Evolutionary conservation across 2,888 invertebrate species (phyloP).

Genomic region (Meta bourneti): DNA sequence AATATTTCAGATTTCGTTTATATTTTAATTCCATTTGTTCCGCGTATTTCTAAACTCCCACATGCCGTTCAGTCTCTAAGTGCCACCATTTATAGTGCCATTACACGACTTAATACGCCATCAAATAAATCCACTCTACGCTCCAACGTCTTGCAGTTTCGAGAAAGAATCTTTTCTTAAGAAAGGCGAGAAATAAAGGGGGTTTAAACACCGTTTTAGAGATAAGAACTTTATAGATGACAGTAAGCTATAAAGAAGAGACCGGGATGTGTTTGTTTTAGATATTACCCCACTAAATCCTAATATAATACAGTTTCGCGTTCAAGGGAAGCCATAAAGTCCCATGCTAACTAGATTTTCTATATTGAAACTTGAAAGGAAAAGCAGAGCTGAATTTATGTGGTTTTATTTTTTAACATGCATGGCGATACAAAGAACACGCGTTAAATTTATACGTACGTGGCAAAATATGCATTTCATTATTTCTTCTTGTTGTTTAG

Average conservation of each 20-base stretch:
- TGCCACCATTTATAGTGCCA: not conserved
- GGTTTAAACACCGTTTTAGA: not conserved
- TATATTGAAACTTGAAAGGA: not conserved
- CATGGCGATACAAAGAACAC: no score
- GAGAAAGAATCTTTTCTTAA: not conserved
- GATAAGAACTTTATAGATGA: constrained; percentile 43
- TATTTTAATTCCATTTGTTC: no score
- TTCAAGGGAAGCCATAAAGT: not conserved
- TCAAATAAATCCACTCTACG: not conserved
- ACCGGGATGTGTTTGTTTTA: constrained; percentile 3
- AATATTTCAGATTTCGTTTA: no score
- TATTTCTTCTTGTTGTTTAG: no score
- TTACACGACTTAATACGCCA: not conserved
- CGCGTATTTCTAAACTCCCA: no score
- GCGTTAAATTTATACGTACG: no score
- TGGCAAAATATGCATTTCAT: no score
- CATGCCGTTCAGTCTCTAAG: no score
- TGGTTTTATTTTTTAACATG: not conserved
- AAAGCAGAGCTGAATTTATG: not conserved
- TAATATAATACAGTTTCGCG: not conserved
- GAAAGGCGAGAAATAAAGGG: not conserved
- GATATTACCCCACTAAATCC: not conserved
- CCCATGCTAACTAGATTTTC: not conserved
- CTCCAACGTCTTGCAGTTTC: not conserved
- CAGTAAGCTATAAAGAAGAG: constrained; percentile 10